phyloP scores from a whole-genome alignment of 2,797 vertebrate species.

The Myripristis jacobus region DNA sequence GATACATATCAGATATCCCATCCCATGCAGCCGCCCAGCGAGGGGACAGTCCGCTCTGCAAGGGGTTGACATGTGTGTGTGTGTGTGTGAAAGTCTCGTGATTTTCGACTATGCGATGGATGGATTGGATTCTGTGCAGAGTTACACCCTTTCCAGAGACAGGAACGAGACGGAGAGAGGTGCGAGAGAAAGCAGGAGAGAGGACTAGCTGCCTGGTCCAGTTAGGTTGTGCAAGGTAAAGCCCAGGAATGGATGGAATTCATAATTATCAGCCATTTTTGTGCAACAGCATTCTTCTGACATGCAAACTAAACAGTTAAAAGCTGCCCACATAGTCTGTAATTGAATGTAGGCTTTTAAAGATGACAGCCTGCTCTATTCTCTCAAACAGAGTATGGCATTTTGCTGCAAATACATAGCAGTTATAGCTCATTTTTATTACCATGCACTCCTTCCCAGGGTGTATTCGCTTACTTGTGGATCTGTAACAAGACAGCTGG shows the following conservation, averaged over 20 bases:
- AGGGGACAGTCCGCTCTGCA: constrained; percentile 6
- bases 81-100: not conserved
- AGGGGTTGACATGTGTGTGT: constrained; percentile 4
- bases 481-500: not conserved
- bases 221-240: constrained; percentile 31
- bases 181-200: not conserved
- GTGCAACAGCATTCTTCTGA: constrained; percentile 6
- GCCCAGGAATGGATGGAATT: constrained; percentile 59
- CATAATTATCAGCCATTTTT: constrained; percentile 51
- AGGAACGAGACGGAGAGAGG: not conserved
- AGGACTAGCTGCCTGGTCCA: not conserved
- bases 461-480: not conserved
- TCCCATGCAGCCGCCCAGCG: not conserved
- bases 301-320: constrained; percentile 14
- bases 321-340: not conserved
- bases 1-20: constrained; percentile 49
- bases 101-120: not conserved
- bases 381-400: not conserved
- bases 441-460: not conserved
- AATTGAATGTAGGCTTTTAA: not conserved
- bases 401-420: not conserved
- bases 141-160: not conserved
- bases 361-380: not conserved
- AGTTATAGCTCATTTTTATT: not conserved
- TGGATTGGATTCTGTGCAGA: no score